Base-by-base conservation (phyloP, 2,113 vertebrate species). In the Halichoerus grypus region DNA sequence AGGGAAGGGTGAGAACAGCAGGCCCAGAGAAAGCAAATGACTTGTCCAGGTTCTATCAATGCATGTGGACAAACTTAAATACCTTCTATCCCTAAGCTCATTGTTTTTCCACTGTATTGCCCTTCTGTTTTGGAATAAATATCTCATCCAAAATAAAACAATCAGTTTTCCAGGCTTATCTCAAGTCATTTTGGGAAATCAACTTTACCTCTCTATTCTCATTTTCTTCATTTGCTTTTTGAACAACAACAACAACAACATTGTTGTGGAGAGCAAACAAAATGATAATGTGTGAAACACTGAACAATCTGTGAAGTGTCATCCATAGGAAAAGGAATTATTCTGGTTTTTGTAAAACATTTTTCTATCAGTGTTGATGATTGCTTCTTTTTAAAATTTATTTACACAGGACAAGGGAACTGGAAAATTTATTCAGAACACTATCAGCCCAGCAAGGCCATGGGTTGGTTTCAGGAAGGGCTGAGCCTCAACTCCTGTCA, bases 401-500 rank as follows among this genome's bases (percentile, higher is more conserved):
- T 88, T 95, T 85, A 36, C 53, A 36, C 21, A 42, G 63, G n/a
- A 74, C 53, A 55, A 74, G 61, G 26, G 81, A 85, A 53, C 46
- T 69, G 81, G 85, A 77, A 85, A 81, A 79, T 92, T 1, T 80
- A 71, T 55, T 76, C 57, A 3, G 85, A 85, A 39, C 12, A 2
- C 4, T 42, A 39, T 57, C 71, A 63, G 82, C 39, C 42, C 36
- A 28, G 42, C 0, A 0, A 77, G 81, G 81, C n/a, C n/a, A 53
- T 0, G 31, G 86, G 57, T 21, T 14, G 18, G 33, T 71, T 63
- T 63, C 82, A 84, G 91, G 96, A 93, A 97, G 91, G 81, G 65
- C 85, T 31, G 71, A 71, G 91, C 69, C 39, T 92, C 74, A 53
- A 87, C 95, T 94, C 59, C 95, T 42, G 84, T 79, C 84, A 65